These are phyloP conservation scores for Cydia fagiglandana DNA, from an alignment of 1,140 invertebrate species.

Conservation along the genomic window DNA sequence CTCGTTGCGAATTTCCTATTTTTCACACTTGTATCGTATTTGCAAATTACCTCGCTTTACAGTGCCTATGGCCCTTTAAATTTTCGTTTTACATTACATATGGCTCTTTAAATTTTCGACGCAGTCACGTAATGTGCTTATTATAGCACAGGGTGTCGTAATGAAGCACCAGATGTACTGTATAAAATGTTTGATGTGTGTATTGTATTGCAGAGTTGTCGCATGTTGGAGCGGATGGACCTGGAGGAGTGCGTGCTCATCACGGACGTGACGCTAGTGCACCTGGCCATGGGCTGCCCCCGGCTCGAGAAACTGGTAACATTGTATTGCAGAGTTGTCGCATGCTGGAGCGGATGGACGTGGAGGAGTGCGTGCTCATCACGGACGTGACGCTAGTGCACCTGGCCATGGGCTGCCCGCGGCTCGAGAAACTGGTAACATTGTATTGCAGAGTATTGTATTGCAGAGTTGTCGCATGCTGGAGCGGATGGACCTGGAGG, in stretches of 20 bases:
- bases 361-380: conserved; percentile 98
- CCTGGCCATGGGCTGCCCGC: conserved; percentile 95
- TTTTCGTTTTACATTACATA: too few species aligned
- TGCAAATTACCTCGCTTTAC: too few species aligned
- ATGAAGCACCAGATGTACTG: too few species aligned
- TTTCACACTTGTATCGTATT: too few species aligned
- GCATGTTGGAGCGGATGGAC: conserved; percentile 97
- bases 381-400: conserved; percentile 96
- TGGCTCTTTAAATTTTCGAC: too few species aligned
- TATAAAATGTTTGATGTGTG: too few species aligned
- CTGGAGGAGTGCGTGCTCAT: conserved; percentile 98
- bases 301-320: conserved; percentile 91
- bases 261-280: conserved; percentile 95
- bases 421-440: conserved; percentile 94
- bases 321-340: conserved; percentile 98
- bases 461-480: conserved; percentile 93
- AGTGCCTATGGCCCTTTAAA: too few species aligned
- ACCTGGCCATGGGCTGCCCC: conserved; percentile 96
- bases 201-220: conserved; percentile 95
- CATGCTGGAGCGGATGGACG: conserved; percentile 97
- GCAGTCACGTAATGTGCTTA: too few species aligned
- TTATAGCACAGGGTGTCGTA: too few species aligned
- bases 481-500: conserved; percentile 99
- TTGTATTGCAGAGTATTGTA: too few species aligned
- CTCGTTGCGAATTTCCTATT: too few species aligned